phyloP scores from a whole-genome alignment of 2,888 invertebrate genomes.

The Eulithis testata region DNA sequence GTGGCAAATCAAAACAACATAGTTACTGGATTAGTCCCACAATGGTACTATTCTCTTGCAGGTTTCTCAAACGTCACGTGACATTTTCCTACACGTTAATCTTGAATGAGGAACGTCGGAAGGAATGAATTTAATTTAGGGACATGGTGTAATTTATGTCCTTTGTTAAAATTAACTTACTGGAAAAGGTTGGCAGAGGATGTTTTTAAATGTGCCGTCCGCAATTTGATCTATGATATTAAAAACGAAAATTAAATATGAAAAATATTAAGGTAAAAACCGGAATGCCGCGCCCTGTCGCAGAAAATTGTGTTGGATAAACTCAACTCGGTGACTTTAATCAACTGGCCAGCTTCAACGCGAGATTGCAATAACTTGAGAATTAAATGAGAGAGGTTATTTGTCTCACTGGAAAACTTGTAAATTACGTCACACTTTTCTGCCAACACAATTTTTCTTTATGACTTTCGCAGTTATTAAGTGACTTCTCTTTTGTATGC shows the following conservation, averaged over 20 bases:
- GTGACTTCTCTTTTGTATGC: neutral
- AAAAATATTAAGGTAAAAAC: constrained; percentile 3
- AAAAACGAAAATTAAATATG: constrained; percentile 10
- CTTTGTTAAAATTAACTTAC: constrained; percentile 40
- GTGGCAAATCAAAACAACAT: neutral
- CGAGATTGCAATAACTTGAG: constrained; percentile 26
- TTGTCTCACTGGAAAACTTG: constrained; percentile 17
- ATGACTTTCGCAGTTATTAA: neutral
- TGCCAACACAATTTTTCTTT: neutral
- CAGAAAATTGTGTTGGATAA: constrained; percentile 26
- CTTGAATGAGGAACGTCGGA: constrained; percentile 47
- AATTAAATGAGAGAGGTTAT: constrained; percentile 12
- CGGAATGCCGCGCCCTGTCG: constrained; percentile 4
- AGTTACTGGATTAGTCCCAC: constrained; percentile 2
- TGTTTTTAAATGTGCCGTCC: constrained; percentile 9
- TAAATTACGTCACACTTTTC: constrained; percentile 14
- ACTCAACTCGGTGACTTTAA: constrained; percentile 25
- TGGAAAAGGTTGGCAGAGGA: constrained; percentile 14
- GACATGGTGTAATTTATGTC: constrained; percentile 45
- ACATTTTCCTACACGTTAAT: constrained; percentile 63
- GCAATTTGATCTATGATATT: constrained; percentile 11
- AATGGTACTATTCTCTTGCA: neutral
- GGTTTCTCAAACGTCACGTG: constrained; percentile 55
- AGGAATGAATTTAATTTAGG: constrained; percentile 60
- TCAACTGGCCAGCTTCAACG: constrained; percentile 26